Conservation (phyloP, 2,797 vertebrate genomes). For the Lagocephalus sceleratus region DNA sequence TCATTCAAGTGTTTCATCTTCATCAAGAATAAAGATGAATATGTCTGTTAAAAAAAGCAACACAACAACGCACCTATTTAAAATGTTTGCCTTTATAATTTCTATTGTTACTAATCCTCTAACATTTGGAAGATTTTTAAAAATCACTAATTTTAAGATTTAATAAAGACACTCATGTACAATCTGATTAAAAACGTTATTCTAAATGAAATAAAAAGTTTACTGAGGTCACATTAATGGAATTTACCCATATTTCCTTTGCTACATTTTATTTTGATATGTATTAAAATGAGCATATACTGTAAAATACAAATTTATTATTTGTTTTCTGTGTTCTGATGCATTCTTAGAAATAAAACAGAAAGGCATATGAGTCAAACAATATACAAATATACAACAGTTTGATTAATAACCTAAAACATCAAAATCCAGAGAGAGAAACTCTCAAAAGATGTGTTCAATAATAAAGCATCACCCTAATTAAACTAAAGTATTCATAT, state of each 20-base stretch:
- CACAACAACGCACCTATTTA: background rate
- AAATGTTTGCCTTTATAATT: background rate
- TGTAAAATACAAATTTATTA: background rate
- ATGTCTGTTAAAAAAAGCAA: no score
- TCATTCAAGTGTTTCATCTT: constrained; percentile 1
- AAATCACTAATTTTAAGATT: background rate
- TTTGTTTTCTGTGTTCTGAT: constrained; percentile 39
- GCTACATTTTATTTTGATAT: constrained; percentile 15
- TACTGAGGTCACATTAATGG: constrained; percentile 1
- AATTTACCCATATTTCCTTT: constrained; percentile 4
- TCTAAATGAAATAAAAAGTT: constrained; percentile 5
- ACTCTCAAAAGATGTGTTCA: no score
- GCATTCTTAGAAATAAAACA: constrained; percentile 39
- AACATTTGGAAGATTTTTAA: background rate
- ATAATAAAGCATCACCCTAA: no score
- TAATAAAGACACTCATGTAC: constrained; percentile 3
- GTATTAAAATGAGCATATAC: constrained; percentile 14
- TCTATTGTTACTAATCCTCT: background rate
- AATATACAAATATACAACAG: background rate
- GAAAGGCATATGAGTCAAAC: constrained; percentile 5
- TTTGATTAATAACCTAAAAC: constrained; percentile 3
- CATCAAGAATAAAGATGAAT: background rate
- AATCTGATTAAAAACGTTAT: background rate
- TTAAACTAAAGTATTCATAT: no score
- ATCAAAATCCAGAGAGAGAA: constrained; percentile 1